Evolutionary conservation across 2,113 vertebrate genomes (phyloP).

Genomic region (Sebastes schlegelii): DNA sequence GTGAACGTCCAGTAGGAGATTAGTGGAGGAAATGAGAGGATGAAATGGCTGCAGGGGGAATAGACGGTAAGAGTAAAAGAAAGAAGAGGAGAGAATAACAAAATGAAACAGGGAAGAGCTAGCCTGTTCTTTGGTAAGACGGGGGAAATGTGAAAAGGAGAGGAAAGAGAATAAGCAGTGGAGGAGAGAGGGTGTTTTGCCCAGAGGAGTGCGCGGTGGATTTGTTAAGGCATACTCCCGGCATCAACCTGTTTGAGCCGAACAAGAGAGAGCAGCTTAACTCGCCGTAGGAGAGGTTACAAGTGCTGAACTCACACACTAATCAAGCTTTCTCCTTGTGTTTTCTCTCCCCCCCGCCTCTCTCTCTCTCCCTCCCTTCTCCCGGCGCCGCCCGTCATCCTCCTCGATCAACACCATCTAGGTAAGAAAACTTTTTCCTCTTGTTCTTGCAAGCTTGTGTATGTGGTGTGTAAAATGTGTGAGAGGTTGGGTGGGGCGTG

Average conservation of each 20-base stretch:
- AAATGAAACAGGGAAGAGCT: conserved; percentile 31
- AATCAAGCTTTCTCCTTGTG: conserved; percentile 69
- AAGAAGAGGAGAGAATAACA: conserved; percentile 22
- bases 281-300: conserved; percentile 63
- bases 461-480: conserved; percentile 36
- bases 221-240: conserved; percentile 60
- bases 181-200: conserved; percentile 31
- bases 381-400: conserved; percentile 26
- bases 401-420: conserved; percentile 57
- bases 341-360: conserved; percentile 39
- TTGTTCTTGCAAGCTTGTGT: conserved; percentile 15
- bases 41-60: conserved; percentile 22
- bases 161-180: background rate
- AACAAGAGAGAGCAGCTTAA: conserved; percentile 69
- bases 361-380: conserved; percentile 24
- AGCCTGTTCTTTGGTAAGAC: conserved; percentile 12
- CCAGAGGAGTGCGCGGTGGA: conserved; percentile 41
- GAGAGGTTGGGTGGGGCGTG: conserved; percentile 72
- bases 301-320: conserved; percentile 65
- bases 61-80: background rate
- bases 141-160: conserved; percentile 12
- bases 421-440: conserved; percentile 76
- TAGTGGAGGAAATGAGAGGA: conserved; percentile 49
- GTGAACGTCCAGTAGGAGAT: conserved; percentile 31
- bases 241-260: conserved; percentile 63